Evolutionary conservation across 2,113 vertebrate genomes (phyloP).

Genomic region (Apodemus speciosus): DNA sequence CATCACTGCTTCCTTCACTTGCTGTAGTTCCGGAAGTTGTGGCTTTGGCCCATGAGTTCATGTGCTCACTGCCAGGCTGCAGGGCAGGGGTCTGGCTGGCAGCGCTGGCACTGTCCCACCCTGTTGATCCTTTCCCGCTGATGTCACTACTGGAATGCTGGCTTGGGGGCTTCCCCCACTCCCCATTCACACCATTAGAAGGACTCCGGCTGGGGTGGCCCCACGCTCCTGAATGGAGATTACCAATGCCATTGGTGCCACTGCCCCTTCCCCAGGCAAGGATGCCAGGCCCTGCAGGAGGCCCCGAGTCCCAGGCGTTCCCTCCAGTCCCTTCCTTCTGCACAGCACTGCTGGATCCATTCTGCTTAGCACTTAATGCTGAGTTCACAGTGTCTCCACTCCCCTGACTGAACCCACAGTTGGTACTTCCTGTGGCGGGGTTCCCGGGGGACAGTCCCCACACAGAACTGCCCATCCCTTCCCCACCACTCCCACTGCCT

Average conservation of each 20-base stretch:
- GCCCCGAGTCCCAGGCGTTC: conserved; percentile 91
- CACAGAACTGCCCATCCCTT: conserved; percentile 87
- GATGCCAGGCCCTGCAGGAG: conserved; percentile 89
- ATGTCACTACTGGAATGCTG: conserved; percentile 90
- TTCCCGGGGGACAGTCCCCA: conserved; percentile 89
- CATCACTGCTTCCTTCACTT: conserved; percentile 94
- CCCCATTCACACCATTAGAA: conserved; percentile 86
- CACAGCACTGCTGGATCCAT: conserved; percentile 86
- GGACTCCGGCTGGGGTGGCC: conserved; percentile 87
- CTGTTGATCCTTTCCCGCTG: conserved; percentile 87
- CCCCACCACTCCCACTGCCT: conserved; percentile 85
- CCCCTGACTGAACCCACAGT: conserved; percentile 93
- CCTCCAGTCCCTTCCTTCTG: conserved; percentile 87
- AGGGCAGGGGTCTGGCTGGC: conserved; percentile 83
- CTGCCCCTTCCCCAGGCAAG: conserved; percentile 90
- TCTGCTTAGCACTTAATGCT: conserved; percentile 90
- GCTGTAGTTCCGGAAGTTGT: conserved; percentile 88
- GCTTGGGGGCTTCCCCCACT: conserved; percentile 89
- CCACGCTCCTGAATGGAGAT: conserved; percentile 91
- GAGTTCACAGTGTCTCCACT: conserved; percentile 93
- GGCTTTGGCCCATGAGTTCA: conserved; percentile 91
- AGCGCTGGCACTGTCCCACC: conserved; percentile 89
- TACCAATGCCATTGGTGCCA: conserved; percentile 83
- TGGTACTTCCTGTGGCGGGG: conserved; percentile 86
- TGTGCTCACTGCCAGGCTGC: conserved; percentile 86